Conservation (phyloP, 1,140 invertebrate species). For the Drosophila truncata region DNA sequence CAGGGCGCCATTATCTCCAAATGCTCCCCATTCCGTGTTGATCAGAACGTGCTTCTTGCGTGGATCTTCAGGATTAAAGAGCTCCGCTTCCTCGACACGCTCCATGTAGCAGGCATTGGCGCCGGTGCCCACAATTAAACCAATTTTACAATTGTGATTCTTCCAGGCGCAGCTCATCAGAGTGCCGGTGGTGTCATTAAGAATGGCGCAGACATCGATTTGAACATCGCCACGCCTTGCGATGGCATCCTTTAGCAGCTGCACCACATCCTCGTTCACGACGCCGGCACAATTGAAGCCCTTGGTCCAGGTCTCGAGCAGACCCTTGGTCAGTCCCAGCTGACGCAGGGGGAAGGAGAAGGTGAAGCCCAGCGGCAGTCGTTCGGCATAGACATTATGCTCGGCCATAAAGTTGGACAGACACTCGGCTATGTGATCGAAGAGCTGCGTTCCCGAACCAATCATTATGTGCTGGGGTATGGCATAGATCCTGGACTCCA, state of each 20-base stretch:
- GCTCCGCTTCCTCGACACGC: conserved; percentile 90
- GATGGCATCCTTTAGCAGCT: conserved; percentile 94
- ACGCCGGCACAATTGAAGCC: conserved; percentile 97
- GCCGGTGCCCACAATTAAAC: conserved; percentile 97
- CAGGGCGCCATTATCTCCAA: conserved; percentile 95
- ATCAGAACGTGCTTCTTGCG: conserved; percentile 91
- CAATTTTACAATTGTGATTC: conserved; percentile 96
- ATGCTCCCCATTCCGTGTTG: conserved; percentile 99
- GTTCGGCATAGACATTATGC: conserved; percentile 90
- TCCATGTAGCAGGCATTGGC: conserved; percentile 99
- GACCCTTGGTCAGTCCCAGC: conserved; percentile 95
- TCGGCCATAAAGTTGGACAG: conserved; percentile 97
- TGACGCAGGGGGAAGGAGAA: conserved; percentile 99
- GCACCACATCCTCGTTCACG: conserved; percentile 96
- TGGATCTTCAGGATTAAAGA: conserved; percentile 87
- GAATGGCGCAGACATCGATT: conserved; percentile 97
- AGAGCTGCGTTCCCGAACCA: conserved; percentile 94
- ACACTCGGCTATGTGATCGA: conserved; percentile 99
- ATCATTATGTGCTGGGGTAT: conserved; percentile 98
- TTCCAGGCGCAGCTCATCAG: conserved; percentile 99
- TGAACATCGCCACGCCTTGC: conserved; percentile 94
- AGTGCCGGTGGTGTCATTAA: conserved; percentile 99
- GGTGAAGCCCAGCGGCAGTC: conserved; percentile 98
- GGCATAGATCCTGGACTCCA: conserved; percentile 99
- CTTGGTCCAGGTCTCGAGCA: conserved; percentile 98